A percentile compares a stretch with the other conserved stretches of the same genome.
phyloP scores from a whole-genome alignment of 2,113 vertebrate species.

The Anhinga rufa region DNA sequence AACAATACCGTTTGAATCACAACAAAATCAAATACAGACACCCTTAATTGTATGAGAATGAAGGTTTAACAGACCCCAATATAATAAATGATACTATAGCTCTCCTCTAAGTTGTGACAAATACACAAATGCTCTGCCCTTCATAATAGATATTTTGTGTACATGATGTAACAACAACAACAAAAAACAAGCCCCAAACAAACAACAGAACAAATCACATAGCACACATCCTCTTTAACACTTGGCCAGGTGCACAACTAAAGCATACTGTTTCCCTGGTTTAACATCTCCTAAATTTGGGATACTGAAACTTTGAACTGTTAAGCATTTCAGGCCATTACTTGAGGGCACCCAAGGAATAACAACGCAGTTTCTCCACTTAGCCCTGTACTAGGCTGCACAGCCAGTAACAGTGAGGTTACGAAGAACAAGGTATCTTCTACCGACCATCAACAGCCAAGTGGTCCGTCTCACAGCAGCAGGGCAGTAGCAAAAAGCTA shows the following conservation, averaged over 20 bases:
- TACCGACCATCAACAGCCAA: not conserved
- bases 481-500: not conserved
- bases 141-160: not conserved
- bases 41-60: not conserved
- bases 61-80: not conserved
- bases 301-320: not conserved
- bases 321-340: not conserved
- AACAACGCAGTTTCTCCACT: not conserved
- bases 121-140: not conserved
- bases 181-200: not conserved
- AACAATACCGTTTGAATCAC: not conserved
- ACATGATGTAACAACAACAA: not conserved
- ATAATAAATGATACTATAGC: not conserved
- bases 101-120: not conserved
- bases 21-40: not conserved
- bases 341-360: not conserved
- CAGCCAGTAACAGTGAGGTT: not conserved
- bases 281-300: not conserved
- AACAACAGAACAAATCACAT: not conserved
- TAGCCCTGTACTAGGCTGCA: not conserved
- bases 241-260: not conserved
- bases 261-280: not conserved
- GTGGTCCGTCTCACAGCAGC: not conserved
- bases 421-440: accelerated
- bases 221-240: not conserved